phyloP scores from a whole-genome alignment of 2,888 invertebrate genomes.

The Tiliacea aurago region DNA sequence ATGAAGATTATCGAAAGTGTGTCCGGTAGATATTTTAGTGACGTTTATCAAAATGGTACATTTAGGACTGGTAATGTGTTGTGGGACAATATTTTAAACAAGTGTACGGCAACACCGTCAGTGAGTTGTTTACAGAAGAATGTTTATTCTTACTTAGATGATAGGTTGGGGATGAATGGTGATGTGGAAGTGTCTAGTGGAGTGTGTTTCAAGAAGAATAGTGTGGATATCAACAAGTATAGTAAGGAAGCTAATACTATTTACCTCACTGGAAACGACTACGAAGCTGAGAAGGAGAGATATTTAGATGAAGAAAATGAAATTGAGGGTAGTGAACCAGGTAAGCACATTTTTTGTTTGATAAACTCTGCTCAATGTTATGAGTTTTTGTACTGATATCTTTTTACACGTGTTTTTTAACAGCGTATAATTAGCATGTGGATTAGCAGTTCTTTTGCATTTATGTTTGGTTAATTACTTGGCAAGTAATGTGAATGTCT shows the following conservation, averaged over 20 bases:
- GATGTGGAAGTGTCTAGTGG: slow-evolving; percentile 93
- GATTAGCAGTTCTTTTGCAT: not conserved
- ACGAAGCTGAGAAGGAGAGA: slow-evolving; percentile 83
- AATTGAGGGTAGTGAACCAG: slow-evolving; percentile 81
- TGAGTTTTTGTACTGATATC: no score
- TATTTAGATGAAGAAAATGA: slow-evolving; percentile 65
- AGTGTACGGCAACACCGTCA: slow-evolving; percentile 92
- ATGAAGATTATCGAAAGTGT: slow-evolving; percentile 81
- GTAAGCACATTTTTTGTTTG: slow-evolving; percentile 68
- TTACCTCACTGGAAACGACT: slow-evolving; percentile 82
- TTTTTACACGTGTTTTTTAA: slow-evolving; percentile 1
- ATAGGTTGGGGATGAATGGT: slow-evolving; percentile 91
- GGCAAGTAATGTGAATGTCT: not conserved
- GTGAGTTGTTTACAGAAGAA: slow-evolving; percentile 94
- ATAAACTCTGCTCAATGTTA: not conserved
- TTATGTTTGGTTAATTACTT: not conserved
- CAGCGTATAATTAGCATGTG: not conserved
- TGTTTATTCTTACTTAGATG: slow-evolving; percentile 93
- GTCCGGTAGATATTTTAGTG: slow-evolving; percentile 82
- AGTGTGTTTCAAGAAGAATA: slow-evolving; percentile 92
- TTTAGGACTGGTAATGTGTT: slow-evolving; percentile 92
- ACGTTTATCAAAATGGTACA: slow-evolving; percentile 85
- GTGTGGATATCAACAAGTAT: slow-evolving; percentile 90
- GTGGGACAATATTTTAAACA: slow-evolving; percentile 93
- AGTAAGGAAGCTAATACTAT: slow-evolving; percentile 89